These are phyloP conservation scores for Linyphia triangularis DNA, from an alignment of 2,888 invertebrate genomes.

Conservation along the genomic window DNA sequence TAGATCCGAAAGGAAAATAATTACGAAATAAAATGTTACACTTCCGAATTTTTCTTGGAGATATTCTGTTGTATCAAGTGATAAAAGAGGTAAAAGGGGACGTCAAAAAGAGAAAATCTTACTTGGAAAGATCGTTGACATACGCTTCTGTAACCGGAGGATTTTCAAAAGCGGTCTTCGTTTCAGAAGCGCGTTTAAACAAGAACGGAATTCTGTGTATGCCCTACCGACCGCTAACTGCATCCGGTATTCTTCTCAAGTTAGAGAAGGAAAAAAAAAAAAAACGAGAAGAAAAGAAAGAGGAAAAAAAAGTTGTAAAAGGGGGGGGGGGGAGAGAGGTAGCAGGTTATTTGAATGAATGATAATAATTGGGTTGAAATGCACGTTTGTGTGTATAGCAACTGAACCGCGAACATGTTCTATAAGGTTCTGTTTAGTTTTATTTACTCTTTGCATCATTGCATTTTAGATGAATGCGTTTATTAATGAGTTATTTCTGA, in stretches of 20 bases:
- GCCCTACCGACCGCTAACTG: not conserved
- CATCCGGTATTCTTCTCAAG: constrained; percentile 26
- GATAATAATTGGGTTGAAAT: constrained; percentile 57
- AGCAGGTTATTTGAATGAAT: constrained; percentile 42
- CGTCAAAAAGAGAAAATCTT: not conserved
- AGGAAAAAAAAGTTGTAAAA: constrained; percentile 26
- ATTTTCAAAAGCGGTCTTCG: not conserved
- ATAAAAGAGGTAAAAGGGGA: too few species aligned
- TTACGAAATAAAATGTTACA: too few species aligned
- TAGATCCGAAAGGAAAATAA: too few species aligned
- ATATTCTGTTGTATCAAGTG: too few species aligned
- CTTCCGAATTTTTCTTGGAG: too few species aligned
- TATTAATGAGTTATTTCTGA: too few species aligned
- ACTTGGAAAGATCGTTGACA: not conserved
- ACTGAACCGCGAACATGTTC: constrained; percentile 25
- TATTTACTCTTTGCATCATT: too few species aligned
- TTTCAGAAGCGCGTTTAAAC: not conserved
- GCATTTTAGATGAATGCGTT: too few species aligned
- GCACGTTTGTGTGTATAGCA: constrained; percentile 12
- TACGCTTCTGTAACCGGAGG: not conserved
- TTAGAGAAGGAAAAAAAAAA: not conserved
- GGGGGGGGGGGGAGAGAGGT: not conserved
- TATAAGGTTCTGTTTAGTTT: too few species aligned
- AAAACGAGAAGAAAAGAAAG: not conserved
- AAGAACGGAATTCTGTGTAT: not conserved